A percentile compares a stretch with the other conserved stretches of the same genome.
Evolutionary conservation across 2,113 vertebrate genomes (phyloP).

Genomic region (Plecotus auritus): DNA sequence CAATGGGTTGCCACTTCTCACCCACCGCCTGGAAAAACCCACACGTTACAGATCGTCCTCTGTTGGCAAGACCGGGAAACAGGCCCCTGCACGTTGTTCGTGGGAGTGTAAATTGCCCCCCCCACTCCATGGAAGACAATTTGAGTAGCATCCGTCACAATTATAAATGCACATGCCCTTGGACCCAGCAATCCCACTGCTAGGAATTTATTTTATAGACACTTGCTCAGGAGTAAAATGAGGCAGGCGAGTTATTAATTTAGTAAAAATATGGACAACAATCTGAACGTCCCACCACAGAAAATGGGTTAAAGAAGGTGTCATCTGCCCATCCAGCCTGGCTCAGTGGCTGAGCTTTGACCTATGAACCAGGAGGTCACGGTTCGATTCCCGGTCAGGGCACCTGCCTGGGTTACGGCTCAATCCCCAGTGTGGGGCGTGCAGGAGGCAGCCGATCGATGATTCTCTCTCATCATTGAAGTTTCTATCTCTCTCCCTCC

Average conservation of each 20-base stretch:
- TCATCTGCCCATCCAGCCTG: background rate
- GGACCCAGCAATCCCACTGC: background rate
- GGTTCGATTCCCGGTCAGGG: too few species aligned
- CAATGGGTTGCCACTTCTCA: background rate
- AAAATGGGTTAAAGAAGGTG: background rate
- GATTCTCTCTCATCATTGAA: background rate
- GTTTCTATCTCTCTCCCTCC: background rate
- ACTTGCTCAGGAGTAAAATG: background rate
- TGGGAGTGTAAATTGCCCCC: too few species aligned
- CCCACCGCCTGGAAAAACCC: background rate
- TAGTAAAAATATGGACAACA: background rate
- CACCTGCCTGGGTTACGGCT: too few species aligned
- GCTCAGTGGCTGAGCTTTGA: too few species aligned
- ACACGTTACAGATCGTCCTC: background rate
- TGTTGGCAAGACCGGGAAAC: background rate
- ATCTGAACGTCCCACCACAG: background rate
- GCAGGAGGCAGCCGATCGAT: background rate
- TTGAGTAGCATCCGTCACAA: background rate
- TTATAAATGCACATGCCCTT: background rate
- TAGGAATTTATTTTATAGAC: background rate
- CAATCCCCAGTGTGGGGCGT: too few species aligned
- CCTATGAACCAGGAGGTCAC: too few species aligned
- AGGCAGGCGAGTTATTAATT: background rate
- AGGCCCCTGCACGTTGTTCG: accelerated
- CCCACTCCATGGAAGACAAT: background rate